These are phyloP conservation scores for Chrysogorgia sp. DNA, from an alignment of 92 coral and sea anemone genomes.

Conservation along the genomic window DNA sequence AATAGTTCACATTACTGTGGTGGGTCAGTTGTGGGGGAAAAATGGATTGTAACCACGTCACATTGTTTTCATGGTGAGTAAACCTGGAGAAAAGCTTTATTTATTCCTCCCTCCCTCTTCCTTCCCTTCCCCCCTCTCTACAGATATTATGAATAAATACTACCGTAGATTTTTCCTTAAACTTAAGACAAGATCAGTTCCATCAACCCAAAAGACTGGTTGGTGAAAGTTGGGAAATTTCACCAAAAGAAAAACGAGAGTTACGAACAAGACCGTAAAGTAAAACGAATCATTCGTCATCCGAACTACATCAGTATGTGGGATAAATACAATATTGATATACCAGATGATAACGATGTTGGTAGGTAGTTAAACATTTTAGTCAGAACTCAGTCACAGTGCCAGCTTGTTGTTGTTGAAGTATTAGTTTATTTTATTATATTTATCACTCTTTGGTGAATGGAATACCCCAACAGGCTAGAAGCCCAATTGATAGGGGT, in stretches of 20 bases:
- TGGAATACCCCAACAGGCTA: too few species aligned
- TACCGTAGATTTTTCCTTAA: too few species aligned
- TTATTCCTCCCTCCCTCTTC: too few species aligned
- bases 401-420: neutral
- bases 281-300: constrained; percentile 68
- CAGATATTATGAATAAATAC: neutral
- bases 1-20: constrained; percentile 79
- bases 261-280: constrained; percentile 69
- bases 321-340: constrained; percentile 69
- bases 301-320: constrained; percentile 87
- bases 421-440: too few species aligned
- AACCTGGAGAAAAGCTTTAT: neutral
- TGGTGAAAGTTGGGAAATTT: constrained; percentile 77
- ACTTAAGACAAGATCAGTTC: constrained; percentile 68
- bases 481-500: too few species aligned
- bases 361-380: constrained; percentile 54
- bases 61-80: constrained; percentile 90
- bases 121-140: too few species aligned
- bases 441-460: too few species aligned
- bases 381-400: too few species aligned
- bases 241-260: constrained; percentile 67
- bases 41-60: constrained; percentile 85
- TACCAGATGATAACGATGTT: constrained; percentile 87
- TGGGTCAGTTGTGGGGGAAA: constrained; percentile 70
- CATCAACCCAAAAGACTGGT: constrained; percentile 72